A percentile compares a stretch with the other conserved stretches of the same genome.
These are phyloP conservation scores for Sesia apiformis DNA, from an alignment of 2,888 invertebrate genomes.

Conservation along the genomic window DNA sequence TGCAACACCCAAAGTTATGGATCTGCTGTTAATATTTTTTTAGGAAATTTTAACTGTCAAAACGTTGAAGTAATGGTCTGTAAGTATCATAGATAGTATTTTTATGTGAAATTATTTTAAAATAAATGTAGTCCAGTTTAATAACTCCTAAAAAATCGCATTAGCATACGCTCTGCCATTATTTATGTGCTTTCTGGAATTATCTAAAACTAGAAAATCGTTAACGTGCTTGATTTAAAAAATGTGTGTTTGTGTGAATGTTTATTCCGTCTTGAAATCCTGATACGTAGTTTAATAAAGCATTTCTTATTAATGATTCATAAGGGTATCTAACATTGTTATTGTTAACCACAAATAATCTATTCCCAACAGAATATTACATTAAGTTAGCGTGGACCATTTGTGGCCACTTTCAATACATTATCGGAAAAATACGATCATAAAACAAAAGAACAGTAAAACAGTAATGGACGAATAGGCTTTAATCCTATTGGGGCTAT, in stretches of 20 bases:
- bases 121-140: too few relatives aligned
- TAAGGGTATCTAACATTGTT: not conserved
- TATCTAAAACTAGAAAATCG: too few relatives aligned
- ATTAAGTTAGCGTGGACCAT: constrained; percentile 19
- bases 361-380: constrained; percentile 4
- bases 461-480: constrained; percentile 45
- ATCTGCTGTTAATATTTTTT: too few relatives aligned
- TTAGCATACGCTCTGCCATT: too few relatives aligned
- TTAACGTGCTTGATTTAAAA: not conserved
- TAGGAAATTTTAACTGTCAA: too few relatives aligned
- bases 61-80: too few relatives aligned
- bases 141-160: too few relatives aligned
- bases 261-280: not conserved
- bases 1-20: too few relatives aligned
- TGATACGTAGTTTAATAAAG: not conserved
- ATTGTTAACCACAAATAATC: constrained; percentile 1
- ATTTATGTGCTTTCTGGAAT: too few relatives aligned
- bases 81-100: too few relatives aligned
- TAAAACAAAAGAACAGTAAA: constrained; percentile 64
- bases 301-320: not conserved
- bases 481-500: constrained; percentile 50
- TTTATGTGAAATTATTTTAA: too few relatives aligned
- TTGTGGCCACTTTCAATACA: constrained; percentile 50
- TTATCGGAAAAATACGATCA: constrained; percentile 51
- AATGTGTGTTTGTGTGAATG: not conserved